Conservation (phyloP, 2,888 invertebrate genomes). For the Ganaspis brasiliensis region DNA sequence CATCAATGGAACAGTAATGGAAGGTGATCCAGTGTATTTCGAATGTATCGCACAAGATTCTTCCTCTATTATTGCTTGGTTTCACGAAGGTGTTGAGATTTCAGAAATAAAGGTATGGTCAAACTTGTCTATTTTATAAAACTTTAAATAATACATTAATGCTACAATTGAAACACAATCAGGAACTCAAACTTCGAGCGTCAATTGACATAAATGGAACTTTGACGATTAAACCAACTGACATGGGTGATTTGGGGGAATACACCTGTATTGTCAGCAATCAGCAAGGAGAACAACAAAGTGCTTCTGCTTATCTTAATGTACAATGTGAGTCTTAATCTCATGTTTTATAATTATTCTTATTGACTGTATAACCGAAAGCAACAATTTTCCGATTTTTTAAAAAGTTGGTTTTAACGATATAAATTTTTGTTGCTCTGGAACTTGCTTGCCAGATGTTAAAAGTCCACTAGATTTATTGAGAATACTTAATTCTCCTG, state of each 20-base stretch:
- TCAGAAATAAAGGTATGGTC: constrained; percentile 77
- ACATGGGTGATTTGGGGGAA: constrained; percentile 92
- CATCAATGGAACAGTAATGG: constrained; percentile 92
- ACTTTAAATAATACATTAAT: not conserved
- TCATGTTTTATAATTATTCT: too few relatives aligned
- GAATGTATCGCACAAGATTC: constrained; percentile 91
- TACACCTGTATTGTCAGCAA: constrained; percentile 93
- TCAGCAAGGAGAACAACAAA: constrained; percentile 88
- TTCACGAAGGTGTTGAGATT: constrained; percentile 81
- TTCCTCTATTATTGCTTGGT: constrained; percentile 83
- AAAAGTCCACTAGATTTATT: too few relatives aligned
- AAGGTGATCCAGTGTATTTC: constrained; percentile 91
- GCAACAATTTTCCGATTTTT: too few relatives aligned
- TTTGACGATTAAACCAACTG: constrained; percentile 88
- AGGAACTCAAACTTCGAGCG: constrained; percentile 85
- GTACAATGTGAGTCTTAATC: constrained; percentile 92
- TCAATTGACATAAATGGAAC: constrained; percentile 89
- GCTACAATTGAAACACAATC: constrained; percentile 69
- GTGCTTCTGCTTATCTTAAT: constrained; percentile 92
- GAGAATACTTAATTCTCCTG: too few relatives aligned
- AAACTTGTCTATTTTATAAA: not conserved
- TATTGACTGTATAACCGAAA: too few relatives aligned
- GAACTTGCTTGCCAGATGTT: too few relatives aligned
- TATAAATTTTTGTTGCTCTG: too few relatives aligned
- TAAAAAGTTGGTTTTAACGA: too few relatives aligned